Conservation (phyloP, 2,113 vertebrate genomes). For the Rhipidura dahli region DNA sequence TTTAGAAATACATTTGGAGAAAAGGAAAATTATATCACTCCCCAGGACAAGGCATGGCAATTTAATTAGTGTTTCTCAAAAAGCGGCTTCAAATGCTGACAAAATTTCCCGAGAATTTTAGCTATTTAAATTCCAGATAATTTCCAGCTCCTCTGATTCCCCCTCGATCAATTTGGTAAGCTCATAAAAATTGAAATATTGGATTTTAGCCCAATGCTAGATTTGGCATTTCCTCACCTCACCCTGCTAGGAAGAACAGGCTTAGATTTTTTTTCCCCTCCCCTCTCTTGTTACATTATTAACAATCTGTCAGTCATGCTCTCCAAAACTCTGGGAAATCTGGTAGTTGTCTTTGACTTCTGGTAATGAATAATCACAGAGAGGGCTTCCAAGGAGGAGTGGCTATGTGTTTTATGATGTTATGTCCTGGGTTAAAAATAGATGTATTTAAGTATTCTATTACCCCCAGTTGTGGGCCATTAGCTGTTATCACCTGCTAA, state of each 20-base stretch:
- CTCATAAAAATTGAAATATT: constrained; percentile 25
- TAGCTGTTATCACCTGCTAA: no score
- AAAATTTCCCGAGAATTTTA: not conserved
- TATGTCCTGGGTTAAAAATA: no score
- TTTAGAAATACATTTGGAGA: not conserved
- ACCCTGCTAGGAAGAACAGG: not conserved
- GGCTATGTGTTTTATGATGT: fast-evolving
- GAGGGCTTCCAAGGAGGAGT: not conserved
- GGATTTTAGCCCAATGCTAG: not conserved
- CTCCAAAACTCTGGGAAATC: not conserved
- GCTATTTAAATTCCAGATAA: not conserved
- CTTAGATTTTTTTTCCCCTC: not conserved
- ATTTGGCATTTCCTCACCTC: not conserved
- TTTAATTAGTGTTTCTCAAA: not conserved
- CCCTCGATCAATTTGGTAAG: not conserved
- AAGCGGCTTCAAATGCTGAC: not conserved
- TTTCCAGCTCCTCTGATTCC: not conserved
- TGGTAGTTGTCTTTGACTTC: not conserved
- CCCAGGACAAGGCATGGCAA: not conserved
- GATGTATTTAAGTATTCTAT: no score
- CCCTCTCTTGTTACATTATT: not conserved
- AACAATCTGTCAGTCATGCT: not conserved
- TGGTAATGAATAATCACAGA: not conserved
- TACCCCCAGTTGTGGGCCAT: no score
- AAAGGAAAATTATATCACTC: not conserved